Evolutionary conservation across 2,888 invertebrate species (phyloP), one percentile per base, ranked within the genome.

Genomic region (Alsophila aescularia): DNA sequence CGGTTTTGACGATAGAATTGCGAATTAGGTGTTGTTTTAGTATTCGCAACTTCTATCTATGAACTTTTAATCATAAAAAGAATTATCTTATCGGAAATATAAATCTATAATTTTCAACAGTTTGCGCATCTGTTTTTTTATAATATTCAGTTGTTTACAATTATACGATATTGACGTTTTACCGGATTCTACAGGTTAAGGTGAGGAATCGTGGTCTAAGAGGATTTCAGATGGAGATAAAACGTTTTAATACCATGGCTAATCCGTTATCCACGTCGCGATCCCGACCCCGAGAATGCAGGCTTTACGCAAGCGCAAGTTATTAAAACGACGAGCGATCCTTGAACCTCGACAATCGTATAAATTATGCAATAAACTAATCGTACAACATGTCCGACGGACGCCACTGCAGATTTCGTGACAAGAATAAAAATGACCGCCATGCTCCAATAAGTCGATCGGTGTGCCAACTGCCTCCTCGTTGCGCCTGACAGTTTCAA

Each of bases 401-500:
- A 72, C 70, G 72, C 61, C 65, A 70, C 69, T 70, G 73, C 70
- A 69, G 71, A 75, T 74, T 75, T 77, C 87, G 86, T 86, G 88
- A 80, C 76, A 64, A 68, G 88, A 86, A 87, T 89, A 79, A 84
- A 82, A 83, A 85, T 84, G 68, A 77, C 72, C 70, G 81, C 75
- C 73, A 83, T 83, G 90, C 87, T 90, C 90, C 89, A 90, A 87
- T 90, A 90, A 90, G 78, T 79, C 73, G 73, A 77, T 77, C 82
- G 81, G 77, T 87, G 79, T 79, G 82, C 82, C 82, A 89, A 90
- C 80, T 58, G 51, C 36, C 37, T 37, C 13, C 58, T 43, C 60
- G 67, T 69, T 70, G 70, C 70, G 70, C 62, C 67, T 80, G 83
- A 83, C 84, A 81, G 75, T 90, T 87, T 81, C 88, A 79, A 84